Conservation (phyloP, 2,888 invertebrate genomes). For the Panorpa germanica region DNA sequence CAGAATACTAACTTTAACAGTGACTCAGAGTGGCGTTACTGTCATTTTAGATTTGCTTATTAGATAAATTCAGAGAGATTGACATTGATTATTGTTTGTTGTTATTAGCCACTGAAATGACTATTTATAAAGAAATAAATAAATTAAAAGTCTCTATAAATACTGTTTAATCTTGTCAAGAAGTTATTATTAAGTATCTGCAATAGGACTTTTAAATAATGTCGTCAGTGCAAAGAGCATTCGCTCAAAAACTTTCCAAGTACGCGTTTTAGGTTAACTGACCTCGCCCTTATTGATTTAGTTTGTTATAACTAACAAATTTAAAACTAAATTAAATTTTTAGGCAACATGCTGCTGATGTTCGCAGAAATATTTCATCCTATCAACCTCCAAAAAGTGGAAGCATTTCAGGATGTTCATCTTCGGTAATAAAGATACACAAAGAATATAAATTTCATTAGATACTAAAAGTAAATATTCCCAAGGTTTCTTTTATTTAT, state of each 20-base stretch:
- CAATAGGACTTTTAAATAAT: too few species aligned
- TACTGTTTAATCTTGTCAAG: too few species aligned
- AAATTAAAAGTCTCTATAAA: too few species aligned
- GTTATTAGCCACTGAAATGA: too few species aligned
- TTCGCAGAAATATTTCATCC: constrained; percentile 51
- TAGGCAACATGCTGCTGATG: constrained; percentile 58
- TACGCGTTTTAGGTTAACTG: constrained; percentile 16
- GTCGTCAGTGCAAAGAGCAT: constrained; percentile 45
- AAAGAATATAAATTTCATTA: constrained; percentile 7
- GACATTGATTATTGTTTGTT: too few species aligned
- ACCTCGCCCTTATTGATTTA: constrained; percentile 18
- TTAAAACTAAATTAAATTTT: constrained; percentile 15
- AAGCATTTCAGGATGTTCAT: constrained; percentile 47
- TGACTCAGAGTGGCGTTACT: too few species aligned
- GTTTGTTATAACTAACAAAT: constrained; percentile 24
- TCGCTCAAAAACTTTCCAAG: constrained; percentile 53
- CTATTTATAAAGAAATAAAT: too few species aligned
- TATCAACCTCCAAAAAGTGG: constrained; percentile 36
- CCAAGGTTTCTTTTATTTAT: constrained; percentile 5
- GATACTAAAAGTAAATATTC: constrained; percentile 6
- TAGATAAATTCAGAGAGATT: too few species aligned
- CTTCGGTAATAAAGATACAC: constrained; percentile 34
- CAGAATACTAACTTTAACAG: too few species aligned
- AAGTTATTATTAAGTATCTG: too few species aligned
- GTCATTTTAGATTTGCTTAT: too few species aligned